These are phyloP conservation scores for Hiodon alosoides DNA, from an alignment of 2,113 vertebrate species.

Conservation along the genomic window DNA sequence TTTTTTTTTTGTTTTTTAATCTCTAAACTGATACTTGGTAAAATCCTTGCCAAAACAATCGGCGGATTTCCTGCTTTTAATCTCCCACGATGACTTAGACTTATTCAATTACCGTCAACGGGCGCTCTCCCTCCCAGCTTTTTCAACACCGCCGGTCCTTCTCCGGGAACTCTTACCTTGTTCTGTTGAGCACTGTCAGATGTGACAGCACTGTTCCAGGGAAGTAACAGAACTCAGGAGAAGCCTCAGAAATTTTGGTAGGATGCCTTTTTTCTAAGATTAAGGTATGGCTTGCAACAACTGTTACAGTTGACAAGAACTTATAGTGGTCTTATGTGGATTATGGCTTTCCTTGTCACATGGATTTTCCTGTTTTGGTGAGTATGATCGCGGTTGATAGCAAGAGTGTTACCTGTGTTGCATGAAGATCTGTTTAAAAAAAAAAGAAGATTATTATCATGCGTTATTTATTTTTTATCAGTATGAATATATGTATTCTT, in stretches of 20 bases:
- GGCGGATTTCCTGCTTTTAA: neutral
- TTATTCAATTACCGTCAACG: constrained; percentile 1
- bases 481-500: neutral
- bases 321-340: neutral
- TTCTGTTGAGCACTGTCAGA: too few relatives aligned
- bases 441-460: neutral
- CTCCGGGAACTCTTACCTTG: neutral
- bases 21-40: neutral
- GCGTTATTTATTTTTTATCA: too few relatives aligned
- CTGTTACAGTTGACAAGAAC: neutral
- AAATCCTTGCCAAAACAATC: neutral
- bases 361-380: constrained; percentile 15
- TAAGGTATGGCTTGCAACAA: neutral
- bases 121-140: neutral
- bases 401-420: neutral
- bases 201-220: too few relatives aligned
- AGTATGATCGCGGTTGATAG: neutral
- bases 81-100: constrained; percentile 2
- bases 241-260: too few relatives aligned
- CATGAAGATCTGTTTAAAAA: neutral
- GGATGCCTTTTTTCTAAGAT: neutral
- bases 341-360: neutral
- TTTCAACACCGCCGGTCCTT: neutral
- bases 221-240: too few relatives aligned
- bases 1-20: neutral